Evolutionary conservation across 1,140 invertebrate genomes (phyloP), one percentile per base, ranked within the genome.

Genomic region (Agrilus planipennis): DNA sequence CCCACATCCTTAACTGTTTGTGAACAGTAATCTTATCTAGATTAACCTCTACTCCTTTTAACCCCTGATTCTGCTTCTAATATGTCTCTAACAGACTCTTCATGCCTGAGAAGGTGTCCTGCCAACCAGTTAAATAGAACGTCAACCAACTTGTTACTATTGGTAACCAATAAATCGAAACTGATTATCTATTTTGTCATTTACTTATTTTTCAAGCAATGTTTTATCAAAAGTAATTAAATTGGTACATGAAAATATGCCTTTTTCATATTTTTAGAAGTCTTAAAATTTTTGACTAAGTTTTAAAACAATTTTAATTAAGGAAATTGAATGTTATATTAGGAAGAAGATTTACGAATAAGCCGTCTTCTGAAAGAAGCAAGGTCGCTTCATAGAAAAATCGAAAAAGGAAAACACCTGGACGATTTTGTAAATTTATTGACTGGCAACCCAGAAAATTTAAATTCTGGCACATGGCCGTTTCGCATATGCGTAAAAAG

Each of bases 341-440:
- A 41, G 40, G 29, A 47, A 41, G 50, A 49, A n/a, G 29, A 41
- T 31, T 29, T 36, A n/a, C 25, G 32, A 21, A 30, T 22, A 10
- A 15, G 11, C 4, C 12, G 17, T 3, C 20, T 45, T 10, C 17
- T 45, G 17, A 25, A 34, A 17, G 23, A 36, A 19, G 16, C 14
- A 7, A 20, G 32, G 31, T 27, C 34, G 4, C 30, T 25, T 20
- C 34, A 15, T 15, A 10, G 17, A 37, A 16, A 41, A 41, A 11
- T 40, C 11, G 34, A 42, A 23, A 44, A 55, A 45, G 47, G 49
- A 3, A 34, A 40, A 16, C 55, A 49, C 36, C 34, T 57, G 18
- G 42, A 53, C 19, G 45, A 57, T 29, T 9, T 58, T 3, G 34
- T 58, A 2, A 27, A 49, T 28, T 35, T 55, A 3, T 34, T 58